These are phyloP conservation scores for Pseudomugil gertrudae DNA, from an alignment of 2,797 vertebrate genomes.

Conservation along the genomic window DNA sequence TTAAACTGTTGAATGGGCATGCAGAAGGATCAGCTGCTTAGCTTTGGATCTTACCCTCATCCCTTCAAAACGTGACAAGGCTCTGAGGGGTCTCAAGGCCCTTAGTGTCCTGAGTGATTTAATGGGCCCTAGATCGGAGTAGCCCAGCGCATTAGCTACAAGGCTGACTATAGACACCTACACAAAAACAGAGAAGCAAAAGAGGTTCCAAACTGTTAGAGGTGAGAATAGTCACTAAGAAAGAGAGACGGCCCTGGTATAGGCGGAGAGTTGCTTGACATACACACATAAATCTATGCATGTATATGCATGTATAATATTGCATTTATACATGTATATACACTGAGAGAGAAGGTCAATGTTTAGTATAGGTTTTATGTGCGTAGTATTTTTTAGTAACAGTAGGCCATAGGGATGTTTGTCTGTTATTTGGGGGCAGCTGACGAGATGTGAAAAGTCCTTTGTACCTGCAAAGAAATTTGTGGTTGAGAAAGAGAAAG, in stretches of 20 bases:
- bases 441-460: conserved; percentile 83
- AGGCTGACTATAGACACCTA: conserved; percentile 99
- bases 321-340: conserved; percentile 88
- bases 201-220: conserved; percentile 99
- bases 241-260: conserved; percentile 90
- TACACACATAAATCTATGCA: conserved; percentile 84
- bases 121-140: conserved; percentile 99
- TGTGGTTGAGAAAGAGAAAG: conserved; percentile 90
- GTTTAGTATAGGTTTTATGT: conserved; percentile 84
- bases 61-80: conserved; percentile 99
- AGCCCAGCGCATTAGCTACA: conserved; percentile 99
- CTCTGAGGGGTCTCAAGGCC: conserved; percentile 99
- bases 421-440: conserved; percentile 79
- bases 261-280: conserved; percentile 84
- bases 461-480: conserved; percentile 97
- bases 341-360: conserved; percentile 82
- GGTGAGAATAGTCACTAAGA: conserved; percentile 85
- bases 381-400: conserved; percentile 78
- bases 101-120: conserved; percentile 99
- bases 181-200: conserved; percentile 96
- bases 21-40: conserved; percentile 93
- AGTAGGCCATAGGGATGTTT: conserved; percentile 74
- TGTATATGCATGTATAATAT: conserved; percentile 87
- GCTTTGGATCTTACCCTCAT: conserved; percentile 99
- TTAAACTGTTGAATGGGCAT: conserved; percentile 95